Base-by-base conservation (phyloP, 2,113 vertebrate genomes). In the Leucoraja erinaceus region DNA sequence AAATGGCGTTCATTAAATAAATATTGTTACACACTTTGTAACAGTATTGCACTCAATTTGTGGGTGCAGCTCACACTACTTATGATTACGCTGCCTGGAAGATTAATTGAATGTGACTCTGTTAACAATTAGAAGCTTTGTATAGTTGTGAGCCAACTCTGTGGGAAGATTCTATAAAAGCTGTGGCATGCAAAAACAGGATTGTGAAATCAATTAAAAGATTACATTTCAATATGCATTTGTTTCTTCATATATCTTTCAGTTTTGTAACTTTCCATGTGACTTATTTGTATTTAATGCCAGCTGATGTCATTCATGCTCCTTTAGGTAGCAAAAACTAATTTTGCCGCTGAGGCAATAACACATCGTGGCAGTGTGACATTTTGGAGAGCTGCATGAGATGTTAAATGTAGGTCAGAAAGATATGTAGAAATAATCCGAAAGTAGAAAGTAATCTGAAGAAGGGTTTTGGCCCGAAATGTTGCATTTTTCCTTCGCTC, bases 41-140 rank as follows among this genome's bases (percentile, higher is more conserved):
- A 68, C 31, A 38, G 63, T 63, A 90, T 90, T 90, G 61, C 31
- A 90, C 5, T 68, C 28, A 33, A 90, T 86, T 86, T 86, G 12
- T 63, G 88, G 16, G 38, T 90, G 68, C 61, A 90, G 14, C 86
- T 68, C 86, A 68, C 84, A 90, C 86, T 90, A 90, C 31, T 68
- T 4, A 70, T 90, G 18, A 18, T 61, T 33, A 31, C 20, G 61
- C n/a, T 47, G 86, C 61, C 16, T 90, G 31, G 63, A 38, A 31
- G 56, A n/a, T 68, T 90, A 90, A 20, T 38, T 90, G 88, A 70
- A 31, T n/a, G 18, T 31, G 86, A 68, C 61, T 68, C 59, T 90
- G n/a, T 9, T 79, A 90, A n/a, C n/a, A 68, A 70, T 20, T 20
- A 68, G 31, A 14, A 16, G 63, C n/a, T 83, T 28, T 33, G 6